Evolutionary conservation across 2,888 invertebrate species (phyloP).

Genomic region (Sesamia inferens): DNA sequence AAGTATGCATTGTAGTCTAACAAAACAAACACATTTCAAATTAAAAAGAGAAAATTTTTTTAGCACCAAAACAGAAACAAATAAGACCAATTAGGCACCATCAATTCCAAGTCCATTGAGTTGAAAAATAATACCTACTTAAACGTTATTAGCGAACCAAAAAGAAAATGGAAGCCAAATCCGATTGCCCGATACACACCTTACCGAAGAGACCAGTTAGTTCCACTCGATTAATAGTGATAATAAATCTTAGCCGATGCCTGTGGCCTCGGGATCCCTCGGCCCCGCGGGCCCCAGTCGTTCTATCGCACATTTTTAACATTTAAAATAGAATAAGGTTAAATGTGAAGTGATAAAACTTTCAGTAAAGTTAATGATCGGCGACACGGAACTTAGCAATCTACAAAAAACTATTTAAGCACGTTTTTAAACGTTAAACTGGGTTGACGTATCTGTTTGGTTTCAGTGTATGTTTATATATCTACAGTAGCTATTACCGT

Average conservation of each 20-base stretch:
- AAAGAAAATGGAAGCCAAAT: slow-evolving; percentile 36
- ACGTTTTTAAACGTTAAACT: slow-evolving; percentile 67
- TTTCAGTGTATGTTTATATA: slow-evolving; percentile 18
- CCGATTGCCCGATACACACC: slow-evolving; percentile 56
- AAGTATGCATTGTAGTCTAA: neutral
- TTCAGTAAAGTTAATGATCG: slow-evolving; percentile 73
- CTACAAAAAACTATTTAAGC: slow-evolving; percentile 66
- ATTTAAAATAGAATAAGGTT: slow-evolving; percentile 71
- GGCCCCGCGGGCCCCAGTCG: slow-evolving; percentile 56
- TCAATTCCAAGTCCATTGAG: slow-evolving; percentile 20
- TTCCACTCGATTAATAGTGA: slow-evolving; percentile 73
- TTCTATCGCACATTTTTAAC: slow-evolving; percentile 71
- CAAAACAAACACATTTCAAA: neutral
- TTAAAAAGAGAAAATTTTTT: neutral
- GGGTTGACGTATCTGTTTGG: slow-evolving; percentile 37
- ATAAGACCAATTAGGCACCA: slow-evolving; percentile 26
- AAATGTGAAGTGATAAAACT: slow-evolving; percentile 78
- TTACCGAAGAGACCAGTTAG: slow-evolving; percentile 69
- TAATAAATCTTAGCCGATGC: slow-evolving; percentile 75
- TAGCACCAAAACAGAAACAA: slow-evolving; percentile 14
- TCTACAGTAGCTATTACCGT: slow-evolving; percentile 23
- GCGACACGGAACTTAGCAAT: slow-evolving; percentile 76
- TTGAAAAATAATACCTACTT: slow-evolving; percentile 44
- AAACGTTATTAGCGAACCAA: slow-evolving; percentile 44
- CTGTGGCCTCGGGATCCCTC: slow-evolving; percentile 25